Conservation (phyloP, 2,888 invertebrate genomes). For the Resseliella maxima region DNA sequence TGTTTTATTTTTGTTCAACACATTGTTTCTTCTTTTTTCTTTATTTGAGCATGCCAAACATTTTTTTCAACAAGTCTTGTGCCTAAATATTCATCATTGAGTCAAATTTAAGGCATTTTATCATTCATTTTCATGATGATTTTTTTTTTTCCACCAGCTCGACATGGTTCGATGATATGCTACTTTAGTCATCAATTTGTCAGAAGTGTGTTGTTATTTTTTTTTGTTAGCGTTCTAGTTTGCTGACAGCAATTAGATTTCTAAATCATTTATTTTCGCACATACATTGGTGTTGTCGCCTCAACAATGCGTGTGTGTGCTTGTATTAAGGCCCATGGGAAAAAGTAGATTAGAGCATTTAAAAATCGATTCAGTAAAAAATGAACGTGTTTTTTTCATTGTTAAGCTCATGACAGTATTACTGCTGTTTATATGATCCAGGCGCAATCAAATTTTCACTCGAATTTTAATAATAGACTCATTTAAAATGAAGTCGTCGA, state of each 20-base stretch:
- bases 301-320: neutral
- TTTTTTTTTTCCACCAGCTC: neutral
- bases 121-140: neutral
- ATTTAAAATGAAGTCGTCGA: neutral
- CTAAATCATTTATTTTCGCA: slow-evolving; percentile 13
- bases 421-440: neutral
- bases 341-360: neutral
- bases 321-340: neutral
- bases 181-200: neutral
- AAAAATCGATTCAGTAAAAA: neutral
- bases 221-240: neutral
- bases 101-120: neutral
- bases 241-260: slow-evolving; percentile 12
- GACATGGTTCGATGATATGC: neutral
- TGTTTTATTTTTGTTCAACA: too few species aligned
- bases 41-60: too few species aligned
- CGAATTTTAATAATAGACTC: slow-evolving; percentile 9
- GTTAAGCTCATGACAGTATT: neutral
- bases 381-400: neutral
- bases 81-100: neutral
- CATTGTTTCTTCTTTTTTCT: too few species aligned
- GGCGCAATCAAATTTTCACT: neutral
- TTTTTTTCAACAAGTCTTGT: too few species aligned
- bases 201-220: neutral
- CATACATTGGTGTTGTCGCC: neutral